Base-by-base conservation (phyloP, 2,888 invertebrate species). In the Craniophora ligustri region DNA sequence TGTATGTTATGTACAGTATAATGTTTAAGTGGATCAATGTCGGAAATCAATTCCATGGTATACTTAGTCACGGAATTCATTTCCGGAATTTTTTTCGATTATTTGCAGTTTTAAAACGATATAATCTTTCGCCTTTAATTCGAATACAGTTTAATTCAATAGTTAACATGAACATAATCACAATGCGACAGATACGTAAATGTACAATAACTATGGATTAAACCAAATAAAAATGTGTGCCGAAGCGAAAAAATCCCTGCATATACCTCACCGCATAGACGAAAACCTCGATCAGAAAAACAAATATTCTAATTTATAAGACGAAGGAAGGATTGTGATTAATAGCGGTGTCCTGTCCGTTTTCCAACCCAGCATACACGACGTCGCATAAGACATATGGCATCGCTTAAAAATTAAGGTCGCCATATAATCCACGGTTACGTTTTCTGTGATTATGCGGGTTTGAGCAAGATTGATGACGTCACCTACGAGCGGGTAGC, bases 401-500 rank as follows among this genome's bases (percentile, higher is more conserved):
- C 75, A 81, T 79, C 75, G 81, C 77, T 88, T 87, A 87, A 91
- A 90, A 91, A 87, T 84, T 76, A 81, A 81, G 85, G 84, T 81
- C 82, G 76, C 68, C 68, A 66, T 87, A 89, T 89, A 89, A 90
- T 87, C 89, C 84, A 60, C 73, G 82, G 79, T 86, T 82, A 84
- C 85, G 83, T 88, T 88, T 87, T 86, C 86, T 84, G 85, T 89
- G 90, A 89, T 91, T 88, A 91, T 89, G 80, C 87, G 88, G 89
- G 87, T 77, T 82, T 89, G 91, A 91, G 87, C 85, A 89, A 92
- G 92, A 92, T 91, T 90, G 92, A 92, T 91, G 90, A 84, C 78
- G 77, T 67, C 76, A 74, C 67, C 67, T 60, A 57, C 73, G 76
- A 76, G 65, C 67, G 71, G 75, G 79, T 76, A 78, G 73, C 76